A percentile compares a stretch with the other conserved stretches of the same genome.
These are phyloP conservation scores for Tanaodytes sp. DNA, from an alignment of 2,888 invertebrate species.

Conservation along the genomic window DNA sequence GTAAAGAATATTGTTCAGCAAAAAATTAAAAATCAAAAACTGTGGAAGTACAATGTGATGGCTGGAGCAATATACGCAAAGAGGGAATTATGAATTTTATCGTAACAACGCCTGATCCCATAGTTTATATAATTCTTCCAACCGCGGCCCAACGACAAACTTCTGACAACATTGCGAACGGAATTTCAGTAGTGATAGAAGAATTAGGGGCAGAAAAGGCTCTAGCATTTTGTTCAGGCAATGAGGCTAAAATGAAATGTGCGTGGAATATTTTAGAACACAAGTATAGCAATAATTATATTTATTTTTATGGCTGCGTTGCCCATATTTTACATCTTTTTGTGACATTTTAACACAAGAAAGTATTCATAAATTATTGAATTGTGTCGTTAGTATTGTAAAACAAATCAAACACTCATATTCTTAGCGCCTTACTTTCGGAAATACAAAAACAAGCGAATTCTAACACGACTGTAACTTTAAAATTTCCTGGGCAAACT, in stretches of 20 bases:
- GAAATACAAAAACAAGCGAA: not conserved
- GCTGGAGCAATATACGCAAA: slow-evolving; percentile 49
- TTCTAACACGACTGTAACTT: slow-evolving; percentile 23
- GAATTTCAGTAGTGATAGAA: slow-evolving; percentile 52
- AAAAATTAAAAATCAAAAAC: slow-evolving; percentile 43
- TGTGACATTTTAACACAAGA: slow-evolving; percentile 51
- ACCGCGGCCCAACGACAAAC: slow-evolving; percentile 56
- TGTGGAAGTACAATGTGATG: slow-evolving; percentile 50
- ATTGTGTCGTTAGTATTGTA: not conserved
- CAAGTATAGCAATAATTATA: slow-evolving; percentile 54
- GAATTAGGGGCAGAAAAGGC: slow-evolving; percentile 53
- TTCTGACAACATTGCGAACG: slow-evolving; percentile 53
- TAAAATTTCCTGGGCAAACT: slow-evolving; percentile 56
- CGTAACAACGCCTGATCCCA: slow-evolving; percentile 58
- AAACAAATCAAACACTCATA: not conserved
- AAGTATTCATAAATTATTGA: not conserved
- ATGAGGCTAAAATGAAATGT: slow-evolving; percentile 52
- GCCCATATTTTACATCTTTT: slow-evolving; percentile 59
- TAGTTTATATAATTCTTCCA: slow-evolving; percentile 55
- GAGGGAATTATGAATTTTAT: slow-evolving; percentile 61
- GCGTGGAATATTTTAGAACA: slow-evolving; percentile 54
- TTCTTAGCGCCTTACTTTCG: not conserved
- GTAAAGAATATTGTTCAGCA: not conserved
- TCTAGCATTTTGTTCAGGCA: slow-evolving; percentile 57
- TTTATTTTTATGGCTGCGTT: slow-evolving; percentile 56